These are phyloP conservation scores for Valencia hispanica DNA, from an alignment of 2,797 vertebrate genomes.

Conservation along the genomic window DNA sequence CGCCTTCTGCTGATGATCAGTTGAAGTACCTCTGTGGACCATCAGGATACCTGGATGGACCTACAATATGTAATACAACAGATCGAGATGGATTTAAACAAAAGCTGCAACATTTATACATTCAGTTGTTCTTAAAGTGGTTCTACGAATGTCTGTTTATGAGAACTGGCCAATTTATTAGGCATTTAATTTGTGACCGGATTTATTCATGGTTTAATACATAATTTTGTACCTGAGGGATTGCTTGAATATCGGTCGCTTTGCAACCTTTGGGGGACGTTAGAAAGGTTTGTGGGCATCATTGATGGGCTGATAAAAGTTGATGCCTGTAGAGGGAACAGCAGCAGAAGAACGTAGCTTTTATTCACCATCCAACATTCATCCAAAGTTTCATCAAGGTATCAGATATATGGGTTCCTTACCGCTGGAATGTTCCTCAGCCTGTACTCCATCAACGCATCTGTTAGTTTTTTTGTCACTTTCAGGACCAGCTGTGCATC, in stretches of 20 bases:
- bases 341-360: background rate
- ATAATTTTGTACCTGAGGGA: constrained; percentile 65
- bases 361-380: background rate
- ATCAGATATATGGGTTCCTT: constrained; percentile 23
- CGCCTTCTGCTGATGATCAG: constrained; percentile 44
- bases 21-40: constrained; percentile 71
- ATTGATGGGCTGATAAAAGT: constrained; percentile 54
- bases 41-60: constrained; percentile 65
- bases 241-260: constrained; percentile 61
- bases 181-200: background rate
- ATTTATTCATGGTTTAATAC: background rate
- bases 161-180: background rate
- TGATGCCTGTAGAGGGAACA: constrained; percentile 59
- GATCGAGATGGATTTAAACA: background rate
- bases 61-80: constrained; percentile 49
- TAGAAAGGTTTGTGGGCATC: constrained; percentile 58
- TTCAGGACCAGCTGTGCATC: constrained; percentile 89
- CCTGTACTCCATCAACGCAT: constrained; percentile 87
- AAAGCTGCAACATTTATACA: background rate
- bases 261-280: constrained; percentile 51
- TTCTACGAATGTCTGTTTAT: background rate
- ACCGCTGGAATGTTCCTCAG: constrained; percentile 79
- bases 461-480: constrained; percentile 88
- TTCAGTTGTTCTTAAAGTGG: no score
- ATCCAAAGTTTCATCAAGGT: background rate